These are phyloP conservation scores for Ceratina calcarata DNA, from an alignment of 1,140 invertebrate genomes.

Conservation along the genomic window DNA sequence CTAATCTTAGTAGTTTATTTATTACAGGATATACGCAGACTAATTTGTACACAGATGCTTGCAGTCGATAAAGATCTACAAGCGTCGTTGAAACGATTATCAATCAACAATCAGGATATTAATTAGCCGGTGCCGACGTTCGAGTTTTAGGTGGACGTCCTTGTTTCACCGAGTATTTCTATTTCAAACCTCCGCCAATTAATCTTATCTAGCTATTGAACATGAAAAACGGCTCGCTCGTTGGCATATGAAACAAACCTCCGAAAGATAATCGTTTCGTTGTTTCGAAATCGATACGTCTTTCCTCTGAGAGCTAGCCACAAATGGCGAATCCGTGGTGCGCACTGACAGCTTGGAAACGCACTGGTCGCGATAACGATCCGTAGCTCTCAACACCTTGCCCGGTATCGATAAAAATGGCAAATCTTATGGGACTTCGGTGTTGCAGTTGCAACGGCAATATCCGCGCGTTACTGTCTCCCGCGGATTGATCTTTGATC, in stretches of 20 bases:
- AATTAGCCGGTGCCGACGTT: not conserved
- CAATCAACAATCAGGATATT: conserved; percentile 2
- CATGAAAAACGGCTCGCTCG: conserved; percentile 2
- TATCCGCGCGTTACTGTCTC: conserved; percentile 21
- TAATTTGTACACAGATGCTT: not conserved
- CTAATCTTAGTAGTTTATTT: not conserved
- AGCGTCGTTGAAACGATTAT: not conserved
- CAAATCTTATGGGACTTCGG: conserved; percentile 44
- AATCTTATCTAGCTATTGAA: conserved; percentile 22
- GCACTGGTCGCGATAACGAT: conserved; percentile 46
- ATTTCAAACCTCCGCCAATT: conserved; percentile 23
- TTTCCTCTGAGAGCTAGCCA: not conserved
- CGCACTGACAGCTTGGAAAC: conserved; percentile 10
- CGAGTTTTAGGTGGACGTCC: not conserved
- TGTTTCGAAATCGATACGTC: conserved; percentile 41
- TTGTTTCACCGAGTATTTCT: not conserved
- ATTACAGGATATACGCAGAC: not conserved
- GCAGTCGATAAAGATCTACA: conserved; percentile 17
- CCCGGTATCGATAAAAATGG: conserved; percentile 39
- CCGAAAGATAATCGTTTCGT: conserved; percentile 14
- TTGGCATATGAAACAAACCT: conserved; percentile 23
- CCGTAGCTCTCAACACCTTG: conserved; percentile 36
- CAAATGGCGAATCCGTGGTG: conserved; percentile 10
- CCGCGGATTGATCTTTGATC: conserved; percentile 61
- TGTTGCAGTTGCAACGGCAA: conserved; percentile 28